These are phyloP conservation scores for Mycetomoellerius zeteki DNA, from an alignment of 1,140 invertebrate species.

Conservation along the genomic window DNA sequence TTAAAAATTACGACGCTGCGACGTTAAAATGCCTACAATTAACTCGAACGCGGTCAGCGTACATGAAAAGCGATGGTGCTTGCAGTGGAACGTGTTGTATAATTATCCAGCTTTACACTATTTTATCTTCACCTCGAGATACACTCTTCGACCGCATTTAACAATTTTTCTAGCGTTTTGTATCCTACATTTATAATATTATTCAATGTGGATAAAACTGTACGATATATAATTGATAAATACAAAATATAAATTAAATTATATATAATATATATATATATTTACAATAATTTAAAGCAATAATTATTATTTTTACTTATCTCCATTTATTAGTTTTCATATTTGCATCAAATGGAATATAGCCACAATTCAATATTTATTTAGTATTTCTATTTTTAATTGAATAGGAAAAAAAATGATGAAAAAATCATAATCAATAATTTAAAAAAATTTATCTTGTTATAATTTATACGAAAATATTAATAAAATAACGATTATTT, in stretches of 20 bases:
- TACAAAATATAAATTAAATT: background rate
- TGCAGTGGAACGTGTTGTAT: background rate
- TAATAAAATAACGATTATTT: constrained; percentile 4
- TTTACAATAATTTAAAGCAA: background rate
- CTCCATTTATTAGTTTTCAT: background rate
- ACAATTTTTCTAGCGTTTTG: background rate
- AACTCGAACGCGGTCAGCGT: constrained; percentile 7
- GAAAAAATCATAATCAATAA: background rate
- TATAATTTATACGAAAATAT: background rate
- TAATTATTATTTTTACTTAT: constrained; percentile 6
- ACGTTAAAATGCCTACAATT: constrained; percentile 42
- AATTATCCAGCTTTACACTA: constrained; percentile 7
- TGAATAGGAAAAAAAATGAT: background rate
- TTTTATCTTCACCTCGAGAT: constrained; percentile 21
- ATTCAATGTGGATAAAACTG: background rate
- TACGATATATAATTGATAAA: background rate
- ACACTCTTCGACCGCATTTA: background rate
- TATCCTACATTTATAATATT: background rate
- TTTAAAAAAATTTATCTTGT: background rate
- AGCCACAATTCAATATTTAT: background rate
- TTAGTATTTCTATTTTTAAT: background rate
- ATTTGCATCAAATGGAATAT: background rate
- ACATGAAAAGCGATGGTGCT: constrained; percentile 25
- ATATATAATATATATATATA: background rate
- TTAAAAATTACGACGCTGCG: background rate